Evolutionary conservation across 2,888 invertebrate genomes (phyloP).

Genomic region (Anthrax anthrax): DNA sequence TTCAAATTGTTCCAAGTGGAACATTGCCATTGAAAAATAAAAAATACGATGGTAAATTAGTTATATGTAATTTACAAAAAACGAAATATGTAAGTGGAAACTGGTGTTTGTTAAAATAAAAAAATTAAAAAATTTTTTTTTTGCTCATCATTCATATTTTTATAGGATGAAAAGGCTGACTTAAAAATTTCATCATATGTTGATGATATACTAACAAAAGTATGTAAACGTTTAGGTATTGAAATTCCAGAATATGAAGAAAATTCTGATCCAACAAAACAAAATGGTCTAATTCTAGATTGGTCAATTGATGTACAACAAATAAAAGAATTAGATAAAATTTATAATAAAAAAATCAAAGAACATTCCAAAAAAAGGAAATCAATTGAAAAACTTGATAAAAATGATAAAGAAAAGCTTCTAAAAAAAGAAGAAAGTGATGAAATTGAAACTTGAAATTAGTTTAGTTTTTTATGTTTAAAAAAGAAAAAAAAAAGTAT

Average conservation of each 20-base stretch:
- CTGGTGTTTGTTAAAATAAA: not conserved
- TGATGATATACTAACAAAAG: slow-evolving; percentile 61
- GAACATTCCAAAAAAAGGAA: slow-evolving; percentile 18
- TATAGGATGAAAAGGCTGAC: slow-evolving; percentile 79
- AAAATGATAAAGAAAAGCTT: slow-evolving; percentile 1
- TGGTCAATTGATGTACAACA: slow-evolving; percentile 57
- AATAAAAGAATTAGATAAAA: slow-evolving; percentile 45
- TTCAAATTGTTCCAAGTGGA: slow-evolving; percentile 95
- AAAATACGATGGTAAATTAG: slow-evolving; percentile 74
- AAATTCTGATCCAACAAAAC: slow-evolving; percentile 47
- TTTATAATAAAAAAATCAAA: slow-evolving; percentile 37
- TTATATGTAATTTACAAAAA: slow-evolving; percentile 92
- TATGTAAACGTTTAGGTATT: slow-evolving; percentile 59
- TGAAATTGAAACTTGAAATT: not conserved
- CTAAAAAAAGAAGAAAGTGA: not conserved
- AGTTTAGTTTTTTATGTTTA: too few relatives aligned
- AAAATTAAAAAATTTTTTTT: not conserved
- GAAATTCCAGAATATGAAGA: slow-evolving; percentile 57
- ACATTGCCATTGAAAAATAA: slow-evolving; percentile 76
- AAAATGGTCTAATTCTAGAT: slow-evolving; percentile 37
- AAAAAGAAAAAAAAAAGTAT: too few relatives aligned
- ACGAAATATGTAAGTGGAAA: slow-evolving; percentile 77
- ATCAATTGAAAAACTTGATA: slow-evolving; percentile 2
- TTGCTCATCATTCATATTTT: not conserved
- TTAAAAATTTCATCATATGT: slow-evolving; percentile 79